Base-by-base conservation (phyloP, 2,113 vertebrate genomes). In the Setophaga petechia region DNA sequence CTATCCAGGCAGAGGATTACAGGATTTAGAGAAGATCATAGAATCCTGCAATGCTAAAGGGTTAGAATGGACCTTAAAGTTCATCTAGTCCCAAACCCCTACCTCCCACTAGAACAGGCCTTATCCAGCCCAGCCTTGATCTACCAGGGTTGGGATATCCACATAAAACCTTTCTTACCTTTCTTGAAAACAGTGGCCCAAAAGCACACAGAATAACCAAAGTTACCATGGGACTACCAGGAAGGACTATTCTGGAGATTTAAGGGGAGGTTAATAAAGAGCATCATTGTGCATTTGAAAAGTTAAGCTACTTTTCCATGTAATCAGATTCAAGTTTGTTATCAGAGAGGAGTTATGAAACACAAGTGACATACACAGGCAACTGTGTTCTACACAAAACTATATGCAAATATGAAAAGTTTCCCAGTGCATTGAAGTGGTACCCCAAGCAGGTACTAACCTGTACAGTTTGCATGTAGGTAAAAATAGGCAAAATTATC, bases 61-160 rank as follows among this genome's bases (percentile, higher is more conserved):
- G 28, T 67, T 74, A 37, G 23, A 30, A 39, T 17, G 23, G 28
- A 52, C 15, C 16, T 59, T 20, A 39, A 52, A 58, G 3, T 11
- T 72, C 43, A 49, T 3, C 52, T 8, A 33, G 27, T 33, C 22
- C 59, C 37, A 33, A 3, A 0, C 3, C 5, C 2, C 31, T 11
- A 18, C 27, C 10, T 58, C 22, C 37, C 37, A 37, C 13, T 8
- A 66, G 35, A 37, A 4, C 31, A 66, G 59, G 12, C 27, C 18
- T 59, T 28, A 16, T 33, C 12, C 44, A 59, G 28, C 37, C 8
- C 8, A 15, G 37, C 44, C 19, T 74, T 30, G 37, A 81, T 24
- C 52, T 73, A 27, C 33, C 18, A 51, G 52, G 23, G 10, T 3
- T 81, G 37, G 31, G 22, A 35, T 24, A 73, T 16, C 31, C 37